phyloP scores from a whole-genome alignment of 1,140 invertebrate genomes.

The Megathymus violae region DNA sequence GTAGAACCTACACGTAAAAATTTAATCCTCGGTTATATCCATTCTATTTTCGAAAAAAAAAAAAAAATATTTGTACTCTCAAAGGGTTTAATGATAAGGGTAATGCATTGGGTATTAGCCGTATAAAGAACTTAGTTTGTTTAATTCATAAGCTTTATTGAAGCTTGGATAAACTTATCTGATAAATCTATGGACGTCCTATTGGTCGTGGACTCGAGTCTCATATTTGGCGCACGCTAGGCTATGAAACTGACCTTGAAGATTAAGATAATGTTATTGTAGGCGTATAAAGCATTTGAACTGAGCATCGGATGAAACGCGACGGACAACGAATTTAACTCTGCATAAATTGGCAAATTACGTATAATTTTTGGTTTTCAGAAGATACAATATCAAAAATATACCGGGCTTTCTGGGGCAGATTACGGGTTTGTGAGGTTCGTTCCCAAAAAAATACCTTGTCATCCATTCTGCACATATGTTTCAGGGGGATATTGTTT shows the following conservation, averaged over 20 bases:
- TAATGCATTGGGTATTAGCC: constrained; percentile 1
- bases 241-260: not conserved
- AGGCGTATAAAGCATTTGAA: not conserved
- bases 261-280: not conserved
- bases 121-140: constrained; percentile 4
- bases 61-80: not conserved
- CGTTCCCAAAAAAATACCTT: too few species aligned
- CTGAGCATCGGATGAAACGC: not conserved
- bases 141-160: constrained; percentile 3
- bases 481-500: too few species aligned
- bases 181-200: not conserved
- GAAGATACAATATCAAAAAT: not conserved
- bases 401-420: not conserved
- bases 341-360: not conserved
- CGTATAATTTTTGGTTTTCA: not conserved
- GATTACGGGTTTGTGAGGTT: too few species aligned
- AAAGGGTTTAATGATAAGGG: not conserved
- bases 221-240: not conserved
- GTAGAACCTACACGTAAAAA: not conserved
- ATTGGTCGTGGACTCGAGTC: not conserved
- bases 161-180: not conserved
- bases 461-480: too few species aligned
- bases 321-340: not conserved
- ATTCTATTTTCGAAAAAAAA: not conserved
- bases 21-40: not conserved